Percentiles rank a stretch among this genome's conserved stretches.
phyloP scores from a whole-genome alignment of 2,888 invertebrate genomes.

The Acanthosepion esculentum region DNA sequence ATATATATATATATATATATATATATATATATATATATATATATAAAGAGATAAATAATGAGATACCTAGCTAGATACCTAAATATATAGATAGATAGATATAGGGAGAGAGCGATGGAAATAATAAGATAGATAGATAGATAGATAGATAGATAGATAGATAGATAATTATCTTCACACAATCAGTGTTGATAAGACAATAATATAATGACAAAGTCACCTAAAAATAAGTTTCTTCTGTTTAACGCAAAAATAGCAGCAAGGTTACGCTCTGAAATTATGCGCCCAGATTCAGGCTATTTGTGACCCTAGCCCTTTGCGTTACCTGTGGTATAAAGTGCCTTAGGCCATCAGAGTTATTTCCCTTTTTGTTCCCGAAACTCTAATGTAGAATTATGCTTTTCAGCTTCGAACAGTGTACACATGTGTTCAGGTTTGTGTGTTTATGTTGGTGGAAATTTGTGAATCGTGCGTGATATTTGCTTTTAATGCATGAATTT shows the following conservation, averaged over 20 bases:
- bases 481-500: neutral
- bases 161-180: neutral
- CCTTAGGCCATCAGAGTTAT: neutral
- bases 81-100: no score
- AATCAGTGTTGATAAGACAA: neutral
- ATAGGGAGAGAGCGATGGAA: no score
- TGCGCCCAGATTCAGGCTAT: conserved; percentile 33
- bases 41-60: no score
- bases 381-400: neutral
- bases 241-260: neutral
- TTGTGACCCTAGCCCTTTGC: neutral
- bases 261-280: neutral
- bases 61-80: no score
- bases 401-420: neutral
- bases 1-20: no score
- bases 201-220: neutral
- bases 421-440: neutral
- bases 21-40: no score
- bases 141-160: no score
- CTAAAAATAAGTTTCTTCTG: neutral
- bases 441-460: neutral
- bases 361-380: neutral
- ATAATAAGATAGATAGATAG: no score
- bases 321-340: neutral
- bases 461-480: neutral